Percentiles rank a stretch among this genome's conserved stretches.
phyloP scores from a whole-genome alignment of 2,113 vertebrate genomes.

The Stegostoma tigrinum region DNA sequence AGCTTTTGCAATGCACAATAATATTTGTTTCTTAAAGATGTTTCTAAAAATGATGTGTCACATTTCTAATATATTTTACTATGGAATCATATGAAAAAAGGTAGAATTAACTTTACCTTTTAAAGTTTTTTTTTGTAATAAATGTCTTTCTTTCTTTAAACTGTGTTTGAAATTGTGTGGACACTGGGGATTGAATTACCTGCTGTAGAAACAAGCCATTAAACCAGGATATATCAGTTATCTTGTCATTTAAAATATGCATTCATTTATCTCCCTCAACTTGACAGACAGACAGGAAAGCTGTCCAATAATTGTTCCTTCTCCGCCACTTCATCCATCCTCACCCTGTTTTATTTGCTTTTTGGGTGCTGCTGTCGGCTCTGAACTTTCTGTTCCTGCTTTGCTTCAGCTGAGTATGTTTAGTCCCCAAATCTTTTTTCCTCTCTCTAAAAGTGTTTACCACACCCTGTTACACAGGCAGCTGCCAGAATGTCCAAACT shows the following conservation, averaged over 20 bases:
- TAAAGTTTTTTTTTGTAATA: neutral
- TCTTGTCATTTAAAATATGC: constrained; percentile 23
- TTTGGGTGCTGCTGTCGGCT: neutral
- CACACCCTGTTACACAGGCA: neutral
- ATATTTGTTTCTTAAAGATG: neutral
- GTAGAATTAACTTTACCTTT: neutral
- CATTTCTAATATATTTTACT: neutral
- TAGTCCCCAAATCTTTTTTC: neutral
- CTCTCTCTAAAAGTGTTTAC: neutral
- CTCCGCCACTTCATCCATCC: neutral
- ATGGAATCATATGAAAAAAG: neutral
- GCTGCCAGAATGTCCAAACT: neutral
- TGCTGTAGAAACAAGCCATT: constrained; percentile 18
- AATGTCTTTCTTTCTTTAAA: constrained; percentile 19
- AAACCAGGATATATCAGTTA: constrained; percentile 8
- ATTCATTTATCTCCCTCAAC: constrained; percentile 10
- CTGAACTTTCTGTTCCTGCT: neutral
- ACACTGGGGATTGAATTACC: constrained; percentile 16
- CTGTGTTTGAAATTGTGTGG: neutral
- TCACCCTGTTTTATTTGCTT: neutral
- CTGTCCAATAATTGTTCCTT: neutral
- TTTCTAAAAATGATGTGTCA: neutral
- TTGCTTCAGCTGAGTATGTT: neutral
- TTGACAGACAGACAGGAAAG: neutral
- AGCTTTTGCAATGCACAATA: neutral